These are phyloP conservation scores for Chrysina gloriosa DNA, from an alignment of 2,888 invertebrate species.

Conservation along the genomic window DNA sequence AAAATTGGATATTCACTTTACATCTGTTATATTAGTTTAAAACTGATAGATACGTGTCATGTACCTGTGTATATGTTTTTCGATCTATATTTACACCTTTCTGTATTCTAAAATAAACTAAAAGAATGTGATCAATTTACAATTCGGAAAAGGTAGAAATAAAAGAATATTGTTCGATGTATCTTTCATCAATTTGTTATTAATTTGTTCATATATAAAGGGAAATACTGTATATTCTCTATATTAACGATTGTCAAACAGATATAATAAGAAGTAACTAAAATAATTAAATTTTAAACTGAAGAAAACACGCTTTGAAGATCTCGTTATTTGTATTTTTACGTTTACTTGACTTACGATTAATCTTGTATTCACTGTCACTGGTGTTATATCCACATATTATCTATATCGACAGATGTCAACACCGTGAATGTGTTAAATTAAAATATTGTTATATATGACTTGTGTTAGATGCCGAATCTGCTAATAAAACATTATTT, in stretches of 20 bases:
- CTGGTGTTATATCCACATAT: not conserved
- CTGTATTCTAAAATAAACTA: not conserved
- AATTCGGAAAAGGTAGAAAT: too few relatives aligned
- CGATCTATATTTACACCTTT: not conserved
- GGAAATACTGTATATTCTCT: too few relatives aligned
- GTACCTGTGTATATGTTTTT: not conserved
- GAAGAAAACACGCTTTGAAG: conserved; percentile 2
- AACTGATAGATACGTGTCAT: too few relatives aligned
- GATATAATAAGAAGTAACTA: too few relatives aligned
- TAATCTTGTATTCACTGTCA: not conserved
- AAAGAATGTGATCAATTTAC: not conserved
- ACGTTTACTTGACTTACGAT: conserved; percentile 6
- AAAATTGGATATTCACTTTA: too few relatives aligned
- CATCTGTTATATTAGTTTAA: too few relatives aligned
- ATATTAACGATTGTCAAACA: too few relatives aligned
- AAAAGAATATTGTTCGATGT: conserved; percentile 10
- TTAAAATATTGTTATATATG: conserved; percentile 1
- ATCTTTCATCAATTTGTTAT: not conserved
- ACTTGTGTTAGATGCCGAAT: conserved; percentile 23
- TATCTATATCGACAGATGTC: not conserved
- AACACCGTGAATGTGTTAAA: conserved; percentile 1
- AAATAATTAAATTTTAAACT: too few relatives aligned
- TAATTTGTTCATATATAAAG: not conserved
- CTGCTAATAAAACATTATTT: conserved; percentile 18
- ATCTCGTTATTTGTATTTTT: conserved; percentile 9